Conservation (phyloP, 64 coral and sea anemone species). For the Orbicella faveolata region DNA sequence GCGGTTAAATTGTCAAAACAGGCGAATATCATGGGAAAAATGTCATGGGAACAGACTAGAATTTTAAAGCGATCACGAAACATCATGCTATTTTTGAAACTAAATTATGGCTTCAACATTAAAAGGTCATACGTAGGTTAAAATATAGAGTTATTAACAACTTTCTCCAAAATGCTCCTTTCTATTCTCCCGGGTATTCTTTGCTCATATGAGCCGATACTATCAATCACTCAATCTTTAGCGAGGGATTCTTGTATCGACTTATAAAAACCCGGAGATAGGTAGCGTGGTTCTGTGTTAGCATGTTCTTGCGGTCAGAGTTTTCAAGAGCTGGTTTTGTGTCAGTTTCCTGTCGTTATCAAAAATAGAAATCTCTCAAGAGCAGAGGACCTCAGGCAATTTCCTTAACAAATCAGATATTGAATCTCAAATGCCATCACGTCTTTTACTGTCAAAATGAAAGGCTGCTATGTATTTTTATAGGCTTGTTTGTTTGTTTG, state of each 20-base stretch:
- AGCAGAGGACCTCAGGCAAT: constrained; percentile 7
- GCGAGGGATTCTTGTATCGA: too few relatives aligned
- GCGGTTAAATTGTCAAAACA: not conserved
- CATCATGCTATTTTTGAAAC: not conserved
- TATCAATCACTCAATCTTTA: too few relatives aligned
- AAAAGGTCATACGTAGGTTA: not conserved
- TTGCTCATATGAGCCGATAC: too few relatives aligned
- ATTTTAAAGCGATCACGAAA: not conserved
- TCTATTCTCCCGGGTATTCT: too few relatives aligned
- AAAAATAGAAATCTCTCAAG: not conserved
- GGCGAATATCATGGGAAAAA: constrained; percentile 7
- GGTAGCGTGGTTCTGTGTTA: not conserved
- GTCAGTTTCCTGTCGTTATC: not conserved
- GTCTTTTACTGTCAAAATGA: not conserved
- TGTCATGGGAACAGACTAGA: not conserved
- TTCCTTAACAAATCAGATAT: constrained; percentile 32
- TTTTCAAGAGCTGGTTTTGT: not conserved
- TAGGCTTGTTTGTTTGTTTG: not conserved
- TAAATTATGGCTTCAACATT: not conserved
- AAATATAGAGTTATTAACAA: not conserved
- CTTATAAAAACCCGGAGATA: not conserved
- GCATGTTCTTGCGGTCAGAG: not conserved
- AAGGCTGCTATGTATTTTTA: not conserved
- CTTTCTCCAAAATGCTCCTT: not conserved
- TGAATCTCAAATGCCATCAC: constrained; percentile 29